Conservation (phyloP, 2,888 invertebrate genomes). For the Drosophila niveifrons region DNA sequence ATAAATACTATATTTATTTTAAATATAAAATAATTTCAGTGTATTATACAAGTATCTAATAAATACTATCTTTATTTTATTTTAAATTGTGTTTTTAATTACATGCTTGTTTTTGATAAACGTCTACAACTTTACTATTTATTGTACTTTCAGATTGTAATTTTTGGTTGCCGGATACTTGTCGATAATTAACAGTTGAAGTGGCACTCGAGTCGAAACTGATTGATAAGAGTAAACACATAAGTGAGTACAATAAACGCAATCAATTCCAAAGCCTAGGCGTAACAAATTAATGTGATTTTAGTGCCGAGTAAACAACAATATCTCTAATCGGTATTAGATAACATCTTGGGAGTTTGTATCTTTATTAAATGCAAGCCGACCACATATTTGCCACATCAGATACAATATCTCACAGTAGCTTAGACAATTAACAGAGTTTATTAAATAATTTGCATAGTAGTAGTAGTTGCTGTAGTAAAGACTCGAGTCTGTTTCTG, state of each 20-base stretch:
- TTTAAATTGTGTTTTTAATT: too few species aligned
- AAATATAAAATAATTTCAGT: too few species aligned
- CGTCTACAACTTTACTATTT: too few species aligned
- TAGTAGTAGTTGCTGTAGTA: conserved; percentile 23
- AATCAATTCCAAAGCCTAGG: background rate
- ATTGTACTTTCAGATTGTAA: too few species aligned
- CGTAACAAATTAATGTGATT: conserved; percentile 1
- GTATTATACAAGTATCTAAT: too few species aligned
- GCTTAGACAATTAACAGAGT: conserved; percentile 54
- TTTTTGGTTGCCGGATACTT: background rate
- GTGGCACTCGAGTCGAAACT: background rate
- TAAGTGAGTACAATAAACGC: background rate
- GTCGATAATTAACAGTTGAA: background rate
- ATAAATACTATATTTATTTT: too few species aligned
- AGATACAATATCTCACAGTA: conserved; percentile 20
- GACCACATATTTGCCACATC: background rate
- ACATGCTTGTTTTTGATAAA: too few species aligned
- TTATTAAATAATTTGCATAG: conserved; percentile 65
- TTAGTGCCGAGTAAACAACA: background rate
- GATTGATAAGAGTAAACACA: background rate
- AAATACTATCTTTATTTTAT: too few species aligned
- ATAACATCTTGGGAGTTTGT: background rate
- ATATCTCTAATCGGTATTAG: background rate
- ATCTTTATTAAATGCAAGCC: conserved; percentile 7
- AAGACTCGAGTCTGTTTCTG: background rate